Base-by-base conservation (phyloP, 2,113 vertebrate species). In the Otolemur garnettii region DNA sequence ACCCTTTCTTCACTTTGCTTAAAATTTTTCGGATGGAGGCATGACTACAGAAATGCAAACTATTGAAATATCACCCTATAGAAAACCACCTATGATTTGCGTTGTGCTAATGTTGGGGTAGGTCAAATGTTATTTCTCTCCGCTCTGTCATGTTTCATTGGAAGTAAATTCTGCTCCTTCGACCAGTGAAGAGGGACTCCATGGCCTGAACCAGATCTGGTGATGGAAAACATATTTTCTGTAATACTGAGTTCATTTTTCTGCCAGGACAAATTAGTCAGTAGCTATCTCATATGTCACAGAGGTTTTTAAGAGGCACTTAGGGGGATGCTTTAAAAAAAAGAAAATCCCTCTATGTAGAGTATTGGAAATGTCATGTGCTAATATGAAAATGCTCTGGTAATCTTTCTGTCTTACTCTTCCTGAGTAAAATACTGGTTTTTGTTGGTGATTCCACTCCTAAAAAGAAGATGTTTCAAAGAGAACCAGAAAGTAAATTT, bases 201-300 rank as follows among this genome's bases (percentile, higher is more conserved):
- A 26, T 97, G 97, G 97, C 97, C 96, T 71, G 93, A 93, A 95
- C 66, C 94, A 66, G 90, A 97, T 96, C 91, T 96, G 64, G 91
- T 96, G 97, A 96, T 84, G 96, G 94, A 74, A 96, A 97, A 94
- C 84, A 88, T 95, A 95, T 92, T 97, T 97, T 97, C 96, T 91
- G 74, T 93, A 96, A 97, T 74, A 75, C 78, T 89, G 93, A 97
- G 85, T 45, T 97, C 94, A 91, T 97, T 97, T 97, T 96, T 82
- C 97, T 96, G 97, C 94, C 97, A 97, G 97, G 96, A 96, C 77
- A 96, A 96, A 98, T 97, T 95, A 98, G 94, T 87, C 87, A 64
- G 91, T 81, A 93, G 94, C 45, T 87, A 60, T 90, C 17, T 8
- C 28, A 7, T 74, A 74, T 94, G 80, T 92, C 95, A 93, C 88